Base-by-base conservation (phyloP, 2,113 vertebrate genomes). In the Ochotona curzoniae region DNA sequence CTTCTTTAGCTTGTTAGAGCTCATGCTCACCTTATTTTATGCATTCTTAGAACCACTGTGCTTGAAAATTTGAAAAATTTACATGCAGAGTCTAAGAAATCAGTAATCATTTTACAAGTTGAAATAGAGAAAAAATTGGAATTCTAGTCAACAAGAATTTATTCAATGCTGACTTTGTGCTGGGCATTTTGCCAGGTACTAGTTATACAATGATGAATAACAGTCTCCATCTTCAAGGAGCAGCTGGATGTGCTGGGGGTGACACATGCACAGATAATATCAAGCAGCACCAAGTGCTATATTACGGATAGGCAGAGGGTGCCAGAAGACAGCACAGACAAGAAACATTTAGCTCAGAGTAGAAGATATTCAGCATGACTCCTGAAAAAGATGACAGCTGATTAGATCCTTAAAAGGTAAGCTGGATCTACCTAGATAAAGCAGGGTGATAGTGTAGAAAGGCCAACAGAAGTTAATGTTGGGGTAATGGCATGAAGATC, bases 121-220 rank as follows among this genome's bases (percentile, higher is more conserved):
- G 25, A 51, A 73, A 90, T 75, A 90, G 0, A 88, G 51, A 86
- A 93, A 93, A 89, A 93, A 91, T 4, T 79, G n/a, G 60, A 95
- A 83, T 93, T 90, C 54, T 70, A 73, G 32, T 61, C 64, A 63
- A 83, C 26, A 81, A 88, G 51, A 80, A 78, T 73, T 32, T 86
- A 83, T n/a, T 90, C 28, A 61, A 17, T 32, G n/a, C 32, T 57
- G 47, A 83, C 61, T 92, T 70, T 84, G 61, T 61, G 38, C 60
- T 63, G 89, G 83, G 71, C 47, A 47, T 86, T 94, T 49, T 92
- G 76, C 61, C 61, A 85, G 71, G 80, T n/a, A 63, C 38, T 64
- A 23, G 61, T 91, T 93, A 95, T 11, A 76, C 26, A 76, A 83
- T 38, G 47, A 75, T 76, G 71, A 87, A 51, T 51, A 89, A 61